Base-by-base conservation (phyloP, 2,888 invertebrate genomes). In the Campoplex nolae region DNA sequence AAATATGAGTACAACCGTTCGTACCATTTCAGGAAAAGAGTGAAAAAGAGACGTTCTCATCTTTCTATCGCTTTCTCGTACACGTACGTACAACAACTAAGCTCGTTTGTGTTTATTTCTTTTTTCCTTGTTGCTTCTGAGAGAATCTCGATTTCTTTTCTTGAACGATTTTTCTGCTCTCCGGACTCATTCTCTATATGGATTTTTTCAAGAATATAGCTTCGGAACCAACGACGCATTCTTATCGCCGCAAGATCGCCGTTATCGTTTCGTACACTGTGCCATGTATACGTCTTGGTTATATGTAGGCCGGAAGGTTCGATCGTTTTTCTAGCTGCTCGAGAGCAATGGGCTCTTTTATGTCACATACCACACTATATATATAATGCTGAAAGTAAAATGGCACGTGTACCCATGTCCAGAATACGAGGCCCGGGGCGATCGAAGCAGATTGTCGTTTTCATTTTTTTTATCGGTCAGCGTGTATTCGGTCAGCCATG, bases 181-280 rank as follows among this genome's bases (percentile, higher is more conserved):
- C 56, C 32, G 6, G 32, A 13, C 54, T 23, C 23, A 11, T 35
- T 58, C 67, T 28, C 28, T 58, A 38, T 38, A 56, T 42, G 28
- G 73, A n/a, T 85, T 75, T 75, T 23, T 62, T 65, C 58, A 8
- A n/a, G 65, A 76, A 70, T 80, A 28, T 58, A 54, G 23, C 71
- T 73, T 56, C 18, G n/a, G 71, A 42, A 42, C 71, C 42, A 67
- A 77, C 54, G 67, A 73, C 67, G 77, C 56, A 73, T 85, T 85
- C 73, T 83, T 83, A 83, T 83, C 75, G 28, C 35, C 70, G 32
- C 83, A 83, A 75, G 70, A 71, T 86, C 71, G 23, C 42, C 65
- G 70, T 86, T 86, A 76, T 79, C 75, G 75, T 86, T 83, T 76
- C 23, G 45, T 48, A 58, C 56, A 51, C 48, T 42, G 75, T n/a